These are phyloP conservation scores for Leptoteleia sp. DNA, from an alignment of 1,140 invertebrate genomes.

Conservation along the genomic window DNA sequence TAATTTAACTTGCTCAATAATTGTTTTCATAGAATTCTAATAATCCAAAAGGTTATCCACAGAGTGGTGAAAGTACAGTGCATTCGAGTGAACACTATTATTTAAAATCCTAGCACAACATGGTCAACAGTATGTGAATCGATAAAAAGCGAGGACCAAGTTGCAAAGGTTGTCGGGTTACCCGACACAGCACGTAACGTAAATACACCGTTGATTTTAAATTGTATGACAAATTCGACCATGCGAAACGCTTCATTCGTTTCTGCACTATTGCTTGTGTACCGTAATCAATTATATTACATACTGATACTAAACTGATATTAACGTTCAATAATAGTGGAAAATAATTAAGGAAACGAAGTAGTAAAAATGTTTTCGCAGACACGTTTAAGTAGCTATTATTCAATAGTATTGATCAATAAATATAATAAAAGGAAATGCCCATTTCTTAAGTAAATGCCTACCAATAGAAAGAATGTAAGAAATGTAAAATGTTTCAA, in stretches of 20 bases:
- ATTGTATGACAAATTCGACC: slow-evolving; percentile 18
- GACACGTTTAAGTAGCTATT: too few relatives aligned
- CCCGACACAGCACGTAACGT: slow-evolving; percentile 3
- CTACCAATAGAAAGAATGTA: too few relatives aligned
- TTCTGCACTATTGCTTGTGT: slow-evolving; percentile 14
- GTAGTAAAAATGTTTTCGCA: too few relatives aligned
- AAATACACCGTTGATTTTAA: slow-evolving; percentile 22
- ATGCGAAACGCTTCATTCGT: slow-evolving; percentile 32
- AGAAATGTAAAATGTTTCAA: too few relatives aligned
- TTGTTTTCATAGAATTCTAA: slow-evolving; percentile 21
- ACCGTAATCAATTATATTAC: slow-evolving; percentile 42
- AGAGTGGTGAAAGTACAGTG: slow-evolving; percentile 38
- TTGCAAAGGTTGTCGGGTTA: slow-evolving; percentile 30
- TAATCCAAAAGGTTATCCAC: slow-evolving; percentile 16
- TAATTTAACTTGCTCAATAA: slow-evolving; percentile 3
- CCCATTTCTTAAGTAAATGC: too few relatives aligned
- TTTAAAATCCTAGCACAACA: slow-evolving; percentile 34
- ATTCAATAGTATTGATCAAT: too few relatives aligned
- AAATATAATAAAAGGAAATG: too few relatives aligned
- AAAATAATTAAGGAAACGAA: too few relatives aligned
- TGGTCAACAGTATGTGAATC: slow-evolving; percentile 16
- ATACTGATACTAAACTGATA: slow-evolving; percentile 16
- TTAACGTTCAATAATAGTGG: slow-evolving; percentile 3
- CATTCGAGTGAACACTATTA: slow-evolving; percentile 45
- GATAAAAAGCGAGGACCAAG: slow-evolving; percentile 31